Conservation (phyloP, 2,113 vertebrate species). For the Leptobrachium leishanense region DNA sequence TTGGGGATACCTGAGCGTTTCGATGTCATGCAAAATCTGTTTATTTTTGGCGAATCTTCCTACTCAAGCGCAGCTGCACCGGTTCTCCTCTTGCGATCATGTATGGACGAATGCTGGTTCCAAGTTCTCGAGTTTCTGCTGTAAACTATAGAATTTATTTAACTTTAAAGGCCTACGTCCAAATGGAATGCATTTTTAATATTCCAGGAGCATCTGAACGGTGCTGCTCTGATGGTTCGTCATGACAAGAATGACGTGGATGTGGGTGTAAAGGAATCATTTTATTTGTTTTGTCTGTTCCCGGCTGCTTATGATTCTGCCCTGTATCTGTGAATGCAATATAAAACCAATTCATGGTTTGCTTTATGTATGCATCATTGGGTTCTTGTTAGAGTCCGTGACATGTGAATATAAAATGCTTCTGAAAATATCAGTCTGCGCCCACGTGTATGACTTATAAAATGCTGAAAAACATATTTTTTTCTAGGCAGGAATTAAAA, state of each 20-base stretch:
- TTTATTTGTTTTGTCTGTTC: neutral
- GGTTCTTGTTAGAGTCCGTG: neutral
- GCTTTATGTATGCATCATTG: neutral
- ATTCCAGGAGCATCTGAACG: neutral
- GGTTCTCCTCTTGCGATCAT: no score
- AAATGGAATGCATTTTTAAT: neutral
- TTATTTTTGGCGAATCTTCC: no score
- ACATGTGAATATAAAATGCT: no score
- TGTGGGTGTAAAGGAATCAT: neutral
- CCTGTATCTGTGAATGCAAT: neutral
- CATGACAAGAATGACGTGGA: neutral
- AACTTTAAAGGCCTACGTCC: neutral
- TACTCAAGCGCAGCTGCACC: no score
- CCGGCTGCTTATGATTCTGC: neutral
- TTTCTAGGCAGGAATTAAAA: no score
- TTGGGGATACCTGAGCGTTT: no score
- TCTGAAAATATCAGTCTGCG: neutral
- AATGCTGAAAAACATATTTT: no score
- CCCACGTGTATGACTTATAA: neutral
- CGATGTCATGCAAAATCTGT: no score
- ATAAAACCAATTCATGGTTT: neutral
- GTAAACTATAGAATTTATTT: neutral
- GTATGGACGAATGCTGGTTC: no score
- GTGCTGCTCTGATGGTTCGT: neutral
- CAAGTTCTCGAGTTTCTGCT: neutral